phyloP scores from a whole-genome alignment of 2,888 invertebrate genomes.

The Agrotis exclamationis region DNA sequence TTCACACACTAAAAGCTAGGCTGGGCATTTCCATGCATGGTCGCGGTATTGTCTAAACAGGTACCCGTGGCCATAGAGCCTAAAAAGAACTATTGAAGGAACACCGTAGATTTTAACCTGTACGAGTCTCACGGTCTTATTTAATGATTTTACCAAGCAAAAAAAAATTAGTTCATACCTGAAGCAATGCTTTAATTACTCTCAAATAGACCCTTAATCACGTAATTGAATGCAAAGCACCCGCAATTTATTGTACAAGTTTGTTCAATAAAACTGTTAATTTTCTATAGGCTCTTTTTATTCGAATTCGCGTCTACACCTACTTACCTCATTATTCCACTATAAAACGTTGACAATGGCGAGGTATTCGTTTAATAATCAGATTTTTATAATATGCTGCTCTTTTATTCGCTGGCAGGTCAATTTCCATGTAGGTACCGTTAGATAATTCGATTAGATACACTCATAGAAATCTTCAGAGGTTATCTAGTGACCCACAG shows the following conservation, averaged over 20 bases:
- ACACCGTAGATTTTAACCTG: too few relatives aligned
- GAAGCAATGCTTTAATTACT: not conserved
- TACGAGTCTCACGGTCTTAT: too few relatives aligned
- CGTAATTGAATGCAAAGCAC: not conserved
- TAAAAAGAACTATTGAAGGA: too few relatives aligned
- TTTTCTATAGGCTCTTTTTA: slow-evolving; percentile 15
- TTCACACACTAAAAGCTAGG: not conserved
- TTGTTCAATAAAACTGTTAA: slow-evolving; percentile 3
- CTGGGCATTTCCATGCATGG: too few relatives aligned
- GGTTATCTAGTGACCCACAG: slow-evolving; percentile 9
- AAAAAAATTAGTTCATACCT: too few relatives aligned
- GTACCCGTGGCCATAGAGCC: too few relatives aligned
- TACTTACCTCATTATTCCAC: slow-evolving; percentile 2
- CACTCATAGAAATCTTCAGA: not conserved
- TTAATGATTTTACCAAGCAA: too few relatives aligned
- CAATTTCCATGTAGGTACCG: slow-evolving; percentile 20
- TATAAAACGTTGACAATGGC: slow-evolving; percentile 9
- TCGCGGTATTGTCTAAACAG: too few relatives aligned
- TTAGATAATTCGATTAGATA: slow-evolving; percentile 21
- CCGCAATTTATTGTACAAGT: not conserved
- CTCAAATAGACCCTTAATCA: not conserved
- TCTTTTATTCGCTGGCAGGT: slow-evolving; percentile 12
- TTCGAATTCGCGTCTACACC: slow-evolving; percentile 7
- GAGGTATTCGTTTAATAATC: slow-evolving; percentile 17
- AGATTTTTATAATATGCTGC: not conserved